Conservation (phyloP, 2,113 vertebrate genomes). For the Polypterus senegalus region DNA sequence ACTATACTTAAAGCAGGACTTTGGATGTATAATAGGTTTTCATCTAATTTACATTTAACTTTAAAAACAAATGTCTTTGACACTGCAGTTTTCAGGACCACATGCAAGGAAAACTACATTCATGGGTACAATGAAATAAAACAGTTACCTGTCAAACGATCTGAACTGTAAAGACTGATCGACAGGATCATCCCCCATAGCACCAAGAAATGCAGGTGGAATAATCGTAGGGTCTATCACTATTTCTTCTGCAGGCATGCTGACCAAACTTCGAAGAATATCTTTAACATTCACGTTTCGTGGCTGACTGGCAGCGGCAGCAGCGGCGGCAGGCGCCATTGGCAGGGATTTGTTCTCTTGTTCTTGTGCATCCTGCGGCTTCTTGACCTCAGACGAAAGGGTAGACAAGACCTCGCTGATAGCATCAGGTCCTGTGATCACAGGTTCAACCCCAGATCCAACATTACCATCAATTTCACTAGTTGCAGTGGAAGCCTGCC, state of each 20-base stretch:
- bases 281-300: slow-evolving; percentile 88
- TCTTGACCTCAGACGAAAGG: slow-evolving; percentile 77
- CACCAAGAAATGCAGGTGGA: slow-evolving; percentile 65
- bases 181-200: slow-evolving; percentile 47
- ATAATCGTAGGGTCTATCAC: slow-evolving; percentile 63
- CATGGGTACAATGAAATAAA: neutral
- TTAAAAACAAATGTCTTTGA: too few species aligned
- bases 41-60: too few species aligned
- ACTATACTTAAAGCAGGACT: too few species aligned
- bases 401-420: slow-evolving; percentile 80
- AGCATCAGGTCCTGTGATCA: slow-evolving; percentile 71
- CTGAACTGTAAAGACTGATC: slow-evolving; percentile 66
- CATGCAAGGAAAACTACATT: too few species aligned
- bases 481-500: slow-evolving; percentile 39
- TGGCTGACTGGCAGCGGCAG: slow-evolving; percentile 41
- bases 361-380: slow-evolving; percentile 35
- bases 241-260: slow-evolving; percentile 59
- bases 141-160: slow-evolving; percentile 84
- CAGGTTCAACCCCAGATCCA: slow-evolving; percentile 21
- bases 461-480: slow-evolving; percentile 22
- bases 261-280: slow-evolving; percentile 86
- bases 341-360: slow-evolving; percentile 30
- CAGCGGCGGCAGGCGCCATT: slow-evolving; percentile 27
- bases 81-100: too few species aligned
- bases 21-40: too few species aligned